These are phyloP conservation scores for Cerastis leucographa DNA, from an alignment of 2,888 invertebrate species.

Conservation along the genomic window DNA sequence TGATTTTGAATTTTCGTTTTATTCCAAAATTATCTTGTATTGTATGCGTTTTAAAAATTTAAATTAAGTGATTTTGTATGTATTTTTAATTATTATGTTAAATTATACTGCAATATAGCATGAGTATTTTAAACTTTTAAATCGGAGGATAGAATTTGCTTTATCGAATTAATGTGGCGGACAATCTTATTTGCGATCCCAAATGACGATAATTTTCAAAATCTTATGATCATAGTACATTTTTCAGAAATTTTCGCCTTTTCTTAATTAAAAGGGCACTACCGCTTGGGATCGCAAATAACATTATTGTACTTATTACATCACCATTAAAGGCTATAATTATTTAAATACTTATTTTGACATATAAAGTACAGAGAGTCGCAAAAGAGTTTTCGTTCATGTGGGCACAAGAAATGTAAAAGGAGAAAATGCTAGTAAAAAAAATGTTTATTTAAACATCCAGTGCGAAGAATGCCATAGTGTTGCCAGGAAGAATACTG, in stretches of 20 bases:
- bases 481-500: conserved; percentile 42
- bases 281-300: conserved; percentile 24
- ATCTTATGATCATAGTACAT: background rate
- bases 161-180: background rate
- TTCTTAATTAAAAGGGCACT: conserved; percentile 6
- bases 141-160: background rate
- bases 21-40: conserved; percentile 53
- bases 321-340: conserved; percentile 30
- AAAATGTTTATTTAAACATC: conserved; percentile 26
- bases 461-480: conserved; percentile 48
- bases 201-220: background rate
- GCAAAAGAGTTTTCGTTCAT: conserved; percentile 57
- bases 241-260: background rate
- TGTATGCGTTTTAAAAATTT: conserved; percentile 51
- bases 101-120: conserved; percentile 31
- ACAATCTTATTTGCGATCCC: conserved; percentile 30
- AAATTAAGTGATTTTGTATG: conserved; percentile 56
- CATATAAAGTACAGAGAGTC: conserved; percentile 8
- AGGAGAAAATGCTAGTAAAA: conserved; percentile 24
- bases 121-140: conserved; percentile 22
- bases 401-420: conserved; percentile 56
- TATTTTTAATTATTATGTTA: conserved; percentile 33
- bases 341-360: conserved; percentile 25
- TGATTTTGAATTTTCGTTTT: conserved; percentile 58
- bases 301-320: conserved; percentile 56